Evolutionary conservation across 2,888 invertebrate genomes (phyloP), one percentile per base, ranked within the genome.

Genomic region (Bombylius major): DNA sequence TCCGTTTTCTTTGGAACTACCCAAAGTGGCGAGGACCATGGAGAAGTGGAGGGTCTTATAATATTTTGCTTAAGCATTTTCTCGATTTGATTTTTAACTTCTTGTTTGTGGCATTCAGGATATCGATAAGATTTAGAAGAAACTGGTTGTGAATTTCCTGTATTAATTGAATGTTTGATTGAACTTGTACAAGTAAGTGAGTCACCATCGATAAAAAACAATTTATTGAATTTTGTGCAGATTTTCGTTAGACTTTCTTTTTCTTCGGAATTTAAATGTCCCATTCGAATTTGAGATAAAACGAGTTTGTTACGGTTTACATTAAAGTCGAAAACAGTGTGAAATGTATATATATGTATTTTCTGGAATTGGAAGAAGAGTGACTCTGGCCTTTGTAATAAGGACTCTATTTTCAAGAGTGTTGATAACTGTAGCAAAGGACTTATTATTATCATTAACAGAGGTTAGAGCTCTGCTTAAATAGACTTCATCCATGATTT

Each of bases 191-290:
- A n/a, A 4, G 56, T 42, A 9, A 59, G 44, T 5, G 53, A 33
- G 13, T 57, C 57, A 9, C 51, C 56, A 31, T 56, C 50, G 9
- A 56, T 49, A 11, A 47, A 47, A 55, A 51, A 56, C 7, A 59
- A 11, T 42, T 59, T 52, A 42, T 55, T 56, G 39, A 46, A 58
- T 47, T 58, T 47, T 11, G 47, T 34, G 14, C 55, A 58, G 32
- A 53, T 58, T 23, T 14, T 47, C 5, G 51, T 45, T 8, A 55
- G 50, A 11, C 51, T 47, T 14, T 53, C 45, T 42, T 51, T 47
- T 53, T 59, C 53, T 58, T 68, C 66, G 0, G 51, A 7, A 51
- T 67, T 68, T 47, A 65, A 59, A 55, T 61, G 60, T 33, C 57
- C 55, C 32, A 53, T 42, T 46, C 58, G 55, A 23, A 60, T 31